Evolutionary conservation across 2,113 vertebrate species (phyloP), one percentile per base, ranked within the genome.

Genomic region (Amia ocellicauda): DNA sequence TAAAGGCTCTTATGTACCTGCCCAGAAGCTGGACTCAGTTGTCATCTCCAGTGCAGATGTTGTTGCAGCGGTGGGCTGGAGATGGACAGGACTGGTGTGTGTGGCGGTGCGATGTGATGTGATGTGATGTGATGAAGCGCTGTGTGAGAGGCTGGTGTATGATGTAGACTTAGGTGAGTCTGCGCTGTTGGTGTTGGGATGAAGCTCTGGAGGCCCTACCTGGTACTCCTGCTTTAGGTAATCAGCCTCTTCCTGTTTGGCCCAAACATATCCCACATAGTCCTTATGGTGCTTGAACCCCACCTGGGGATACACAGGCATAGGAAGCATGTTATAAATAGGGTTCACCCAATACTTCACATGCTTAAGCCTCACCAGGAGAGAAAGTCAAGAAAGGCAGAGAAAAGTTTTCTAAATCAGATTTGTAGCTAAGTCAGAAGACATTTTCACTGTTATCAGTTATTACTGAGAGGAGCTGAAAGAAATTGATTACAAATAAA

Each of bases 211-310:
- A n/a, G n/a, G n/a, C 19, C 55, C 59, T 80, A 93, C 93, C 91
- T 93, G 81, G 63, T 89, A 88, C 62, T 83, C 66, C 49, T 77
- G 86, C 54, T 77, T 76, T 28, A 69, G 75, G 42, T 88, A 86
- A 2, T 96, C 93, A 2, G 83, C 71, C 0, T 98, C 96, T 45
- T 99, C 96, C 52, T 91, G 86, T 66, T 94, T 95, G 80, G 94
- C 91, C 97, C 97, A 99, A 27, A 94, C 87, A 0, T 99, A 98
- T 10, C 91, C 89, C 57, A 97, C 90, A 0, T 99, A 99, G 76
- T 99, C 97, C 73, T 99, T 99, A 67, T 91, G 93, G 72, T 99
- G 95, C 60, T 92, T 93, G 81, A 98, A 99, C 29, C 96, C 95
- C 78, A 98, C 96, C 97, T 98, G 68, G 14, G 27, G n/a, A 60